phyloP scores from a whole-genome alignment of 2,113 vertebrate genomes.

The Dipodomys stephensi region DNA sequence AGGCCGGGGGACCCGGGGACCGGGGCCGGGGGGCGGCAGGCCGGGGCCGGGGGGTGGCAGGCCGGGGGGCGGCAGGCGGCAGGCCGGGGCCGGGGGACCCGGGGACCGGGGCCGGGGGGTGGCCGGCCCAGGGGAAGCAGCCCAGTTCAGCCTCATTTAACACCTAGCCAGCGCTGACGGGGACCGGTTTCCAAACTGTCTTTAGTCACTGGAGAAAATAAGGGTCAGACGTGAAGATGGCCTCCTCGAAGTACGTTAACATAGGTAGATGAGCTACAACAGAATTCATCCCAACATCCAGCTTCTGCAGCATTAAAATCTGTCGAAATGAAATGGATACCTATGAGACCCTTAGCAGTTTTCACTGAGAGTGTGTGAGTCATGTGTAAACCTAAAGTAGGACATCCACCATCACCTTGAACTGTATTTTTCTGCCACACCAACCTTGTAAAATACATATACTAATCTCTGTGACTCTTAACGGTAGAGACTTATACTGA shows the following conservation, averaged over 20 bases:
- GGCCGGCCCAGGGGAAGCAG: not conserved
- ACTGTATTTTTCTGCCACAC: conserved; percentile 79
- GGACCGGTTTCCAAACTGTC: conserved; percentile 78
- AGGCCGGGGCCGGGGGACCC: no score
- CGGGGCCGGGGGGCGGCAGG: no score
- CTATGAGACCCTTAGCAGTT: conserved; percentile 69
- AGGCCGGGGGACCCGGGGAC: no score
- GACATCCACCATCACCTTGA: conserved; percentile 70
- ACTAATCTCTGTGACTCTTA: conserved; percentile 74
- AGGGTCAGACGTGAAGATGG: conserved; percentile 60
- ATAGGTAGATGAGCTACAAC: conserved; percentile 51
- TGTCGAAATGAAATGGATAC: conserved; percentile 76
- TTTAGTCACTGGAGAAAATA: conserved; percentile 77
- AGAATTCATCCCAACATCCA: conserved; percentile 59
- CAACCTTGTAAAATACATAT: conserved; percentile 80
- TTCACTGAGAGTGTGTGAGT: conserved; percentile 60
- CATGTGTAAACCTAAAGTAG: conserved; percentile 74
- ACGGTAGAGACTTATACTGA: conserved; percentile 80
- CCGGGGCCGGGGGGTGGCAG: no score
- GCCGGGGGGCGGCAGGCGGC: no score
- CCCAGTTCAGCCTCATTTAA: conserved; percentile 62
- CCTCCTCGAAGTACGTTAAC: conserved; percentile 42
- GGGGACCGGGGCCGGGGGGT: no score
- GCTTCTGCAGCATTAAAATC: conserved; percentile 72
- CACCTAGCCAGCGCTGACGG: conserved; percentile 63